Base-by-base conservation (phyloP, 1,140 invertebrate species). In the Lucilia cuprina region DNA sequence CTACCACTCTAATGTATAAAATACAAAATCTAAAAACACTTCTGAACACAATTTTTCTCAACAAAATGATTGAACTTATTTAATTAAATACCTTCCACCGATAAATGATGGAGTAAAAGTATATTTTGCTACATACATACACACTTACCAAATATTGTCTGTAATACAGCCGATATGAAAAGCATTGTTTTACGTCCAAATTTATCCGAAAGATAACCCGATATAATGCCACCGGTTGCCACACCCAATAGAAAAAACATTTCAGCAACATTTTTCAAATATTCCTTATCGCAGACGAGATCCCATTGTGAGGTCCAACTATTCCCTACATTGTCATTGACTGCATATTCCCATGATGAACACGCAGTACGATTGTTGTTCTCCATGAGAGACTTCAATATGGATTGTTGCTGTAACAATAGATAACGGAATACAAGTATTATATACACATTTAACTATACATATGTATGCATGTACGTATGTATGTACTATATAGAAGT, bases 151-250 rank as follows among this genome's bases (percentile, higher is more conserved):
- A 94, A 92, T 77, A 93, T 91, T 80, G 95, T 92, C 90, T 96
- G 96, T 10, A 95, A 91, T 70, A 95, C 86, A 75, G 95, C 92
- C 83, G 95, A 94, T 41, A 94, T 90, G 91, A 96, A 94, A 77
- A 96, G 90, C 60, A 95, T 95, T 75, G 92, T 93, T 91, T 96
- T 96, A 84, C 96, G 92, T 9, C 96, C 96, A 86, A 94, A 96
- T 89, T 93, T 94, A 89, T 95, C 95, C n/a, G 95, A 95, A 75
- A 95, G 92, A 87, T 94, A 93, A 25, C 95, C 94, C 60, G 94
- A 94, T 3, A 95, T 92, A 12, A 95, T 93, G 60, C 94, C 94
- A 85, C 95, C 95, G 82, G 94, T 89, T 80, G 94, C 94, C 4
- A 95, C 94, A 49, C 95, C 95, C 49, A 93, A 89, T 30, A 95